These are phyloP conservation scores for Rhogogaster chlorosoma DNA, from an alignment of 2,888 invertebrate species.

Conservation along the genomic window DNA sequence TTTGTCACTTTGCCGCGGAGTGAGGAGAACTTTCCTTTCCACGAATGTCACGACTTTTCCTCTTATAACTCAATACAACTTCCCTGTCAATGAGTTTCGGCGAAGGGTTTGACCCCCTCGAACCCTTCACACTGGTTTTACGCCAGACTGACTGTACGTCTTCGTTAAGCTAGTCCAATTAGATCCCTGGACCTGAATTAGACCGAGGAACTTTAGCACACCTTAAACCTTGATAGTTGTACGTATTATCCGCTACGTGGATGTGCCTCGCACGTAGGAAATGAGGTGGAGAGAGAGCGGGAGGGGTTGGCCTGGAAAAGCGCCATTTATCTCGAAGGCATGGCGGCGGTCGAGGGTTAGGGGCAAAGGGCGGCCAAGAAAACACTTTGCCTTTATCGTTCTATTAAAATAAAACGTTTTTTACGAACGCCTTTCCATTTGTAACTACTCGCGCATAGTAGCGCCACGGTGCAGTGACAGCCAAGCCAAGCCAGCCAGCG, in stretches of 20 bases:
- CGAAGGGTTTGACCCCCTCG: neutral
- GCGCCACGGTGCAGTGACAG: constrained; percentile 29
- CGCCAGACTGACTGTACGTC: constrained; percentile 34
- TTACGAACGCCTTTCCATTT: constrained; percentile 59
- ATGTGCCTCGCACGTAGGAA: neutral
- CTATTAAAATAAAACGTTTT: constrained; percentile 68
- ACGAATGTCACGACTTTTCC: constrained; percentile 45
- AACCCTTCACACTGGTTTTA: constrained; percentile 15
- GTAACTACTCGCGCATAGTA: constrained; percentile 53
- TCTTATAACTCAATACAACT: constrained; percentile 47
- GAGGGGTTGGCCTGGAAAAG: constrained; percentile 46
- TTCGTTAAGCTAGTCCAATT: constrained; percentile 47
- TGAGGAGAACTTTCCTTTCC: constrained; percentile 40
- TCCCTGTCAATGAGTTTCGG: neutral
- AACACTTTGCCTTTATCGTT: constrained; percentile 67
- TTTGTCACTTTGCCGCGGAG: constrained; percentile 23
- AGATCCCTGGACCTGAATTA: constrained; percentile 46
- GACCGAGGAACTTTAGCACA: neutral
- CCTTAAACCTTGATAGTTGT: neutral
- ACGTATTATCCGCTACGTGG: neutral
- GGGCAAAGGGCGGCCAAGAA: constrained; percentile 57
- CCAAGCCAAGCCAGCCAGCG: neutral
- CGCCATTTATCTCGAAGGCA: constrained; percentile 48
- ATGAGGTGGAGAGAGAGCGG: constrained; percentile 44
- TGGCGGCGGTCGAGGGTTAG: constrained; percentile 44